A percentile compares a stretch with the other conserved stretches of the same genome.
phyloP scores from a whole-genome alignment of 1,140 invertebrate species.

The Hypsibius dujardini region DNA sequence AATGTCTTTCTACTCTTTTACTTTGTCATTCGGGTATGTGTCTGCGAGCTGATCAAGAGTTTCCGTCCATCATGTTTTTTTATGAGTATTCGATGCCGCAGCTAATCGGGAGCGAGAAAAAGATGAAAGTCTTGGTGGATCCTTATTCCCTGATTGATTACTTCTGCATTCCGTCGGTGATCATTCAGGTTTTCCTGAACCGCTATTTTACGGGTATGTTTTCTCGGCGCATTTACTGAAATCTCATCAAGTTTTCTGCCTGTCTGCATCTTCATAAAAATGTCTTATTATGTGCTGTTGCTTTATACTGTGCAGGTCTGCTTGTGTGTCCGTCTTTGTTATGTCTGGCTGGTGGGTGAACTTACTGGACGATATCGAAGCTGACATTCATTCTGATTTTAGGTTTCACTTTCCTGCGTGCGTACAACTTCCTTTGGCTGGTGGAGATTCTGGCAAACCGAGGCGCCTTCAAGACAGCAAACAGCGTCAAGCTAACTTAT shows the following conservation, averaged over 20 bases:
- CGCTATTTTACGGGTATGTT: neutral
- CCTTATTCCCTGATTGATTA: neutral
- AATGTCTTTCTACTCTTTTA: neutral
- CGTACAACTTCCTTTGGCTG: neutral
- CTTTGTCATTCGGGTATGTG: slow-evolving; percentile 11
- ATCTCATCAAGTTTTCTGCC: neutral
- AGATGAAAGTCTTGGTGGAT: neutral
- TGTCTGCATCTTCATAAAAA: no score
- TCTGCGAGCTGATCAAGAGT: neutral
- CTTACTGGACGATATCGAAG: no score
- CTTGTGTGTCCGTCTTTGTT: no score
- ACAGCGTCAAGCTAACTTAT: neutral
- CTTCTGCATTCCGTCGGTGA: neutral
- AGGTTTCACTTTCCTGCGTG: neutral
- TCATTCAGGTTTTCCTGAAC: neutral
- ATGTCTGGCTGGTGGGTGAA: no score
- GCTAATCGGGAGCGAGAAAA: neutral
- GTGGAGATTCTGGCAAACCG: neutral
- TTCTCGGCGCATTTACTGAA: neutral
- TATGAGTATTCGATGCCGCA: neutral
- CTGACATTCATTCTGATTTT: no score
- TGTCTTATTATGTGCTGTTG: no score
- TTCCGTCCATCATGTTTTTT: no score
- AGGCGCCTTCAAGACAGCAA: neutral
- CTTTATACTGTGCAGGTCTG: no score